These are phyloP conservation scores for Apamea sordens DNA, from an alignment of 2,888 invertebrate species.

Conservation along the genomic window DNA sequence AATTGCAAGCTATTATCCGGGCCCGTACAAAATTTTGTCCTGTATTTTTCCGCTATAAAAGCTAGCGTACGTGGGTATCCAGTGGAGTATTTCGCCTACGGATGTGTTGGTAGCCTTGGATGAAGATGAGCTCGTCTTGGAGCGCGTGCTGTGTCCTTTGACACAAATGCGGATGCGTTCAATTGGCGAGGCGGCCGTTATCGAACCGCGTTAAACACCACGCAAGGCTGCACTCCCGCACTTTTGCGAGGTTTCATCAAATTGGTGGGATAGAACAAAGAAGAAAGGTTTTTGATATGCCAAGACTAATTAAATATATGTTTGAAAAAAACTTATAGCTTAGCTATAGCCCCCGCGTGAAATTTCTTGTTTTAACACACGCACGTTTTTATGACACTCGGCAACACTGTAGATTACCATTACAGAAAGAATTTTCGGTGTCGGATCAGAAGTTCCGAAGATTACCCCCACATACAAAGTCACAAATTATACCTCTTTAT, in stretches of 20 bases:
- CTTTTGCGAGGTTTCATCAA: slow-evolving; percentile 63
- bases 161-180: slow-evolving; percentile 89
- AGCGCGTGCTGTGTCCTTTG: slow-evolving; percentile 88
- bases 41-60: slow-evolving; percentile 71
- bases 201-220: slow-evolving; percentile 89
- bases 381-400: background rate
- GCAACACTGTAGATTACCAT: background rate
- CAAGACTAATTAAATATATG: slow-evolving; percentile 1
- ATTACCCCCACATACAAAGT: no score
- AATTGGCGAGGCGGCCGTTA: slow-evolving; percentile 86
- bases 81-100: slow-evolving; percentile 77
- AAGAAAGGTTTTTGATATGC: slow-evolving; percentile 3
- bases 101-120: slow-evolving; percentile 85
- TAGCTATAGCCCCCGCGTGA: background rate
- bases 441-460: background rate
- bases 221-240: slow-evolving; percentile 81
- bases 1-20: background rate
- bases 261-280: slow-evolving; percentile 27
- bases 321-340: background rate
- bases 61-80: slow-evolving; percentile 73
- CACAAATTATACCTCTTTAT: background rate
- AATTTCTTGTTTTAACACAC: background rate
- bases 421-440: background rate
- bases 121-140: slow-evolving; percentile 85
- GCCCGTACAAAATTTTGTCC: slow-evolving; percentile 27